Conservation (phyloP, 2,888 invertebrate genomes). For the Gonocerus acuteangulatus region DNA sequence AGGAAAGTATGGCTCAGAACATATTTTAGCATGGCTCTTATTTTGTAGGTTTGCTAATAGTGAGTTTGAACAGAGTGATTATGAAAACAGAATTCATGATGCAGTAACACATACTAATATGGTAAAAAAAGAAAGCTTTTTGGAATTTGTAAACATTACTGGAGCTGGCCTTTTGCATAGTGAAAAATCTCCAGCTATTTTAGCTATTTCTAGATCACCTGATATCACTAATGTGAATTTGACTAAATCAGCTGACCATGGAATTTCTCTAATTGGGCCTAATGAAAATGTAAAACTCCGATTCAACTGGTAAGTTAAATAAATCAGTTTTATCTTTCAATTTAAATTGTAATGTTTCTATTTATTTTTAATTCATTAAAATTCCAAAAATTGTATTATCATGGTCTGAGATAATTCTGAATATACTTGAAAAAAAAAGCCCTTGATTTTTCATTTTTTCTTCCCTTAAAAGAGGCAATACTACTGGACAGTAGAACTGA, state of each 20-base stretch:
- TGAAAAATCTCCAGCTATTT: conserved; percentile 86
- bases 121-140: conserved; percentile 62
- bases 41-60: conserved; percentile 69
- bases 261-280: conserved; percentile 84
- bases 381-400: neutral
- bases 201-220: conserved; percentile 82
- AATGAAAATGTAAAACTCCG: conserved; percentile 65
- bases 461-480: too few species aligned
- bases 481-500: too few species aligned
- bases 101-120: conserved; percentile 66
- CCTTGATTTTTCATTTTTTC: too few species aligned
- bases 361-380: neutral
- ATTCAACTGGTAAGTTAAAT: conserved; percentile 52
- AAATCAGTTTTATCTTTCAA: too few species aligned
- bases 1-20: too few species aligned
- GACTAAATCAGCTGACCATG: conserved; percentile 78
- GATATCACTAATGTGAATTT: conserved; percentile 72
- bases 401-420: neutral
- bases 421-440: too few species aligned
- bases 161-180: conserved; percentile 94
- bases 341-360: too few species aligned
- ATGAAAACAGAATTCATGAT: conserved; percentile 73
- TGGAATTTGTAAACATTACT: conserved; percentile 72
- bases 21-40: neutral
- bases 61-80: conserved; percentile 79